A percentile compares a stretch with the other conserved stretches of the same genome.
phyloP scores from a whole-genome alignment of 1,140 invertebrate genomes.

The Habropoda laboriosa region DNA sequence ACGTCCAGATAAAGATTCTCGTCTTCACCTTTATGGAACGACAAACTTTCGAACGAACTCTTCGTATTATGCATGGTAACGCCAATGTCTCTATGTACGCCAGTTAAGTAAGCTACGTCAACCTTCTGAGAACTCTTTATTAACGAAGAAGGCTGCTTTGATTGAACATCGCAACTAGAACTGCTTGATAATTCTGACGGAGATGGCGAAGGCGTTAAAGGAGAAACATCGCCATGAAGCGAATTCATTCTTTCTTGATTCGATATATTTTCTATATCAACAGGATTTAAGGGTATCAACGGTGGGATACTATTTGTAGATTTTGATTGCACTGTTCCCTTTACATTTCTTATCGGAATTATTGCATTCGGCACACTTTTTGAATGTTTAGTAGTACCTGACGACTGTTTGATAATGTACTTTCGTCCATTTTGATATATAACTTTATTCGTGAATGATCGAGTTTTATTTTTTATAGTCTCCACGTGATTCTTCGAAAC shows the following conservation, averaged over 20 bases:
- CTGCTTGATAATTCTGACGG: constrained; percentile 53
- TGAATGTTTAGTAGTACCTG: not conserved
- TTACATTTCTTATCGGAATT: not conserved
- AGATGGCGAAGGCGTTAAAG: constrained; percentile 52
- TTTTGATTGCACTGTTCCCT: not conserved
- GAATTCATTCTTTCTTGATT: constrained; percentile 3
- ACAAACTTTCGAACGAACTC: constrained; percentile 28
- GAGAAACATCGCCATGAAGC: constrained; percentile 16
- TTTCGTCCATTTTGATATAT: constrained; percentile 64
- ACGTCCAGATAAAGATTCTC: constrained; percentile 46
- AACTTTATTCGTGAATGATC: constrained; percentile 31
- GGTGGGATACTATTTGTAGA: constrained; percentile 1
- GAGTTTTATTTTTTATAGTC: not conserved
- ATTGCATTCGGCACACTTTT: not conserved
- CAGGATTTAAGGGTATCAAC: constrained; percentile 24
- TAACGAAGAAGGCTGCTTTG: constrained; percentile 7
- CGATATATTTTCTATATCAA: constrained; percentile 5
- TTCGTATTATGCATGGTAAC: not conserved
- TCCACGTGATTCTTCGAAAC: not conserved
- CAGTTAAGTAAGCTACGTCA: not conserved
- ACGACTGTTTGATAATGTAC: constrained; percentile 53
- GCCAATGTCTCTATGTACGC: not conserved
- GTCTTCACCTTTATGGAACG: constrained; percentile 38
- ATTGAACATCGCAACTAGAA: constrained; percentile 46
- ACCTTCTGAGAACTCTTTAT: not conserved